Evolutionary conservation across 2,113 vertebrate species (phyloP).

Genomic region (Uria lomvia): DNA sequence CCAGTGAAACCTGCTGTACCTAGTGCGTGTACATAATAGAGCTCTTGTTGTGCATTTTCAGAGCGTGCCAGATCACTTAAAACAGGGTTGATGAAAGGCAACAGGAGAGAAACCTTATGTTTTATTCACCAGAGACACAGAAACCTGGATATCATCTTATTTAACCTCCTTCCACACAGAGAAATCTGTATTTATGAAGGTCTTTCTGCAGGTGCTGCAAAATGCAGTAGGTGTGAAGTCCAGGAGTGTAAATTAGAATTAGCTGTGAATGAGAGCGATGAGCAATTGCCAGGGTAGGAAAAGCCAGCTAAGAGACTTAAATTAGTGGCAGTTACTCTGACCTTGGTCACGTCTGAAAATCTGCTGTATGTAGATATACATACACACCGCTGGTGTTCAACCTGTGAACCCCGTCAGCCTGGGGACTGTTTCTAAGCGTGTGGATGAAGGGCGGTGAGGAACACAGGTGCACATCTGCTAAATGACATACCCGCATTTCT

Average conservation of each 20-base stretch:
- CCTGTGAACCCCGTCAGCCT: background rate
- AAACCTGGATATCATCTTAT: background rate
- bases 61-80: constrained; percentile 9
- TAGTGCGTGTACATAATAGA: constrained; percentile 22
- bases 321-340: background rate
- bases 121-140: background rate
- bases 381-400: background rate
- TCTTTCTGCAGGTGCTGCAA: background rate
- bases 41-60: constrained; percentile 28
- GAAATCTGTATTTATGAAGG: background rate
- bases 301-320: background rate
- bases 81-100: background rate
- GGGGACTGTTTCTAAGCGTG: background rate
- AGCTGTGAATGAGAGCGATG: background rate
- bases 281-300: background rate
- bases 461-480: accelerated
- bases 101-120: constrained; percentile 1
- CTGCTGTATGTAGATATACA: background rate
- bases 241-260: background rate
- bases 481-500: background rate
- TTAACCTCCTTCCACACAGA: background rate
- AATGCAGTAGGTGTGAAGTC: background rate
- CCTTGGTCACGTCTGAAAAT: background rate
- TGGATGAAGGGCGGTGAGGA: background rate
- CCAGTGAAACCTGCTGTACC: constrained; percentile 60